phyloP scores from a whole-genome alignment of 2,888 invertebrate genomes.

The Zhuqinia jingwanae region DNA sequence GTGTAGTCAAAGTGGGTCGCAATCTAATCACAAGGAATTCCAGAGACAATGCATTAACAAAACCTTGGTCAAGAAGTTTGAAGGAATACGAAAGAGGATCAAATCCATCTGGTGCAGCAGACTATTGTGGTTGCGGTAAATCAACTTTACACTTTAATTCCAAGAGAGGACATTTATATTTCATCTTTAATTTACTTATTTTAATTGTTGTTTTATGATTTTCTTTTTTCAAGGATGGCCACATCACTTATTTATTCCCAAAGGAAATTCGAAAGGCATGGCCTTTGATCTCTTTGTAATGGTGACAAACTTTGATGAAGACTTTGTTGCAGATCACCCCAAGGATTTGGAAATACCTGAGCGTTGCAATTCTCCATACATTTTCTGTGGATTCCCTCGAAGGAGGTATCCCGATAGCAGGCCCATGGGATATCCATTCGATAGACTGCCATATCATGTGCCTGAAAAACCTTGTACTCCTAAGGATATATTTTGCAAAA shows the following conservation, averaged over 20 bases:
- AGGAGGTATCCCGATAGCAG: constrained; percentile 48
- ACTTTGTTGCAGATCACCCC: constrained; percentile 51
- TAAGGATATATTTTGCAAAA: constrained; percentile 46
- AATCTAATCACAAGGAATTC: constrained; percentile 59
- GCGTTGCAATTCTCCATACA: constrained; percentile 52
- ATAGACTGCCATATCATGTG: constrained; percentile 40
- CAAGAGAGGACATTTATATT: too few relatives aligned
- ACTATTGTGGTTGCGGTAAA: constrained; percentile 64
- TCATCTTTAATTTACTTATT: too few relatives aligned
- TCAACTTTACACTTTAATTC: not conserved
- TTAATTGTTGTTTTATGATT: too few relatives aligned
- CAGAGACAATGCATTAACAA: constrained; percentile 40
- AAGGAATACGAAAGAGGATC: constrained; percentile 32
- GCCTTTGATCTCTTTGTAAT: constrained; percentile 72
- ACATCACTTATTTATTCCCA: constrained; percentile 85
- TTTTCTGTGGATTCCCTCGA: constrained; percentile 53
- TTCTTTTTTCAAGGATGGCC: constrained; percentile 44
- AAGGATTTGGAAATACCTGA: constrained; percentile 14
- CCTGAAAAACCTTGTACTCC: constrained; percentile 31
- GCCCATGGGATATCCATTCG: constrained; percentile 63
- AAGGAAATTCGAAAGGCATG: constrained; percentile 85
- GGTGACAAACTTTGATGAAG: constrained; percentile 71
- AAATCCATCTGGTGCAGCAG: constrained; percentile 51
- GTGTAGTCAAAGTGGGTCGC: constrained; percentile 55
- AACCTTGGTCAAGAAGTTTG: constrained; percentile 44